Percentiles rank a stretch among this genome's conserved stretches.
Evolutionary conservation across 2,113 vertebrate genomes (phyloP).

Genomic region (Lichenostomus cassidix): DNA sequence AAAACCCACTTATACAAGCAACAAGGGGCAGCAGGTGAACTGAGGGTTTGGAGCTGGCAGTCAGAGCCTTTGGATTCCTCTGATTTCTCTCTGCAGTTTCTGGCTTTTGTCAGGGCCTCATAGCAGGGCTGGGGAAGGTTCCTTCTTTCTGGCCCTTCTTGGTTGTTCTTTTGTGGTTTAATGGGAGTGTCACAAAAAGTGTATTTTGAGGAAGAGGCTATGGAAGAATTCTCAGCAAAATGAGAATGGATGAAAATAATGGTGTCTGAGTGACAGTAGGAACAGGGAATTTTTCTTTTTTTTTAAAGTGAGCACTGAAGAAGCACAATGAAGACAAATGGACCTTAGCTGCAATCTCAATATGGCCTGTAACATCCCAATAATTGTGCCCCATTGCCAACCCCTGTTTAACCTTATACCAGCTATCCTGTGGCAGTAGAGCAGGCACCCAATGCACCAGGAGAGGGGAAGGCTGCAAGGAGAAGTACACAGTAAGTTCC

Average conservation of each 20-base stretch:
- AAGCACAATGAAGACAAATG: not conserved
- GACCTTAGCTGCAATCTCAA: not conserved
- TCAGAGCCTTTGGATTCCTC: not conserved
- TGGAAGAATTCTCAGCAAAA: not conserved
- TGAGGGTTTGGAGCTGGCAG: not conserved
- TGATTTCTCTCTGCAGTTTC: not conserved
- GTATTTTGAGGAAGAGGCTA: not conserved
- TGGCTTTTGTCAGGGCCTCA: not conserved
- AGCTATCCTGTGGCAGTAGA: not conserved
- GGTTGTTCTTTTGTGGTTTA: not conserved
- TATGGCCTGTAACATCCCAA: not conserved
- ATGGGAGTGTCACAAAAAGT: not conserved
- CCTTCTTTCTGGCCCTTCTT: not conserved
- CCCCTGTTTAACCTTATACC: not conserved
- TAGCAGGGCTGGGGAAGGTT: not conserved
- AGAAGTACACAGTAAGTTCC: not conserved
- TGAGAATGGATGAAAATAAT: not conserved
- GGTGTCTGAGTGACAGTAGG: not conserved
- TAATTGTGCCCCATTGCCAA: not conserved
- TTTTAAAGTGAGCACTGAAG: not conserved
- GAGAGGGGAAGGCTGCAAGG: not conserved
- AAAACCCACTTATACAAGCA: not conserved
- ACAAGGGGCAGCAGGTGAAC: not conserved
- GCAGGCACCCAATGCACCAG: not conserved
- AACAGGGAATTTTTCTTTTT: not conserved